A percentile compares a stretch with the other conserved stretches of the same genome.
phyloP scores from a whole-genome alignment of 2,888 invertebrate genomes.

The Diadegma fenestrale region DNA sequence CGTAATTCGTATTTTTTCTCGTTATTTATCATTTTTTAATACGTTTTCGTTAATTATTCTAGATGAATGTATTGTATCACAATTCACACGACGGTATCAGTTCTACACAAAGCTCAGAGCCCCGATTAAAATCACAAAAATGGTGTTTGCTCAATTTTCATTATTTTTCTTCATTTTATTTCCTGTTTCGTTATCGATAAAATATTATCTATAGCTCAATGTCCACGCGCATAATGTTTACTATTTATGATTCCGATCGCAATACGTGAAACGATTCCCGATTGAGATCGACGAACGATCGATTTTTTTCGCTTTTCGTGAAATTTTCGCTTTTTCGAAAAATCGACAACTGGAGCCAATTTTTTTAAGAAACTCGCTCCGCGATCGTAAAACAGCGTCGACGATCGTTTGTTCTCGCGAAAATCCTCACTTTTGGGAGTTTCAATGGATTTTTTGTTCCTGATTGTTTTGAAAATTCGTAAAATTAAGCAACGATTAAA shows the following conservation, averaged over 20 bases:
- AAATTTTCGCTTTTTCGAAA: constrained; percentile 4
- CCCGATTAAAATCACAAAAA: constrained; percentile 60
- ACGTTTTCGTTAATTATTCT: constrained; percentile 71
- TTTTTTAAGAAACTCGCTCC: constrained; percentile 62
- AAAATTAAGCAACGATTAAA: background rate
- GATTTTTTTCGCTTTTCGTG: constrained; percentile 2
- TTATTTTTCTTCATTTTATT: constrained; percentile 23
- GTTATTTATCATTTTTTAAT: constrained; percentile 63
- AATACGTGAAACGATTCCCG: constrained; percentile 13
- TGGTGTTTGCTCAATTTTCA: background rate
- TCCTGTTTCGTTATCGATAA: constrained; percentile 59
- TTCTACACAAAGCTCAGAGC: constrained; percentile 69
- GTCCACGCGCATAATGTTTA: constrained; percentile 53
- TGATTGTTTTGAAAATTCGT: background rate
- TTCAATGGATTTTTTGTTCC: background rate
- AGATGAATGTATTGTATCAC: constrained; percentile 79
- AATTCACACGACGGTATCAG: constrained; percentile 80
- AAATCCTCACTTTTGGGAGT: background rate
- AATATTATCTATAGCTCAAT: constrained; percentile 59
- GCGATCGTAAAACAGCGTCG: background rate
- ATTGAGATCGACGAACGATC: constrained; percentile 10
- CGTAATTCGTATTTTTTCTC: constrained; percentile 39
- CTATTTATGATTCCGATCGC: constrained; percentile 53
- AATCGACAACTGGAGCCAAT: constrained; percentile 71
- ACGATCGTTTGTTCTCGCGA: background rate